Conservation (phyloP, 1,140 invertebrate species). For the Aporrectodea caliginosa region DNA sequence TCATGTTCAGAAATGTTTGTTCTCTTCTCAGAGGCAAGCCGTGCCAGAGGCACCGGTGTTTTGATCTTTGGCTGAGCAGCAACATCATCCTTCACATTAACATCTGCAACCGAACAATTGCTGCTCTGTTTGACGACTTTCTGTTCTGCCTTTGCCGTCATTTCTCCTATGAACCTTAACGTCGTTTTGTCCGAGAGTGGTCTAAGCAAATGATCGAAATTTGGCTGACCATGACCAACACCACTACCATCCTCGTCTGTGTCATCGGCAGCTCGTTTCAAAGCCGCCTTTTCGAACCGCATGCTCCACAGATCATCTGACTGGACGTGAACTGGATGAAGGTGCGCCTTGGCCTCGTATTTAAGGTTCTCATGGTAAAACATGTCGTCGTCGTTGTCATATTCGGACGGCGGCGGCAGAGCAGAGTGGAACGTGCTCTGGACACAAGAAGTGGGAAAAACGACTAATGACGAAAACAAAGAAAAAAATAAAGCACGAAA, state of each 20-base stretch:
- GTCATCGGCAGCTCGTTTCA: background rate
- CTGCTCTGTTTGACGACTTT: background rate
- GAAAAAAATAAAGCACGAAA: constrained; percentile 1
- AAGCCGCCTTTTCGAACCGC: background rate
- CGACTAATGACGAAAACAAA: background rate
- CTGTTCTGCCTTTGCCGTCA: background rate
- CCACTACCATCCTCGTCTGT: background rate
- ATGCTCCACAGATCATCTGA: background rate
- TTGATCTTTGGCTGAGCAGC: too few relatives aligned
- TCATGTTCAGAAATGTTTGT: background rate
- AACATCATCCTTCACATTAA: background rate
- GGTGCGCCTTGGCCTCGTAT: background rate
- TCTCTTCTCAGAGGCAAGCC: background rate
- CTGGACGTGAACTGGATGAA: background rate
- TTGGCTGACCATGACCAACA: background rate
- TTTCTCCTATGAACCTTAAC: background rate
- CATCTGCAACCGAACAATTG: background rate
- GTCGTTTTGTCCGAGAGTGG: background rate
- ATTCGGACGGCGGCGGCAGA: background rate
- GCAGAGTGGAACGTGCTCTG: background rate
- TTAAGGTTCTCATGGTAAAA: too few relatives aligned
- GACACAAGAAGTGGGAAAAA: background rate
- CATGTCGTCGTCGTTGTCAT: background rate
- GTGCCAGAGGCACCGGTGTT: background rate
- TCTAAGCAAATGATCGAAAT: background rate